Conservation (phyloP, 2,888 invertebrate genomes). For the Phaonia tiefii region DNA sequence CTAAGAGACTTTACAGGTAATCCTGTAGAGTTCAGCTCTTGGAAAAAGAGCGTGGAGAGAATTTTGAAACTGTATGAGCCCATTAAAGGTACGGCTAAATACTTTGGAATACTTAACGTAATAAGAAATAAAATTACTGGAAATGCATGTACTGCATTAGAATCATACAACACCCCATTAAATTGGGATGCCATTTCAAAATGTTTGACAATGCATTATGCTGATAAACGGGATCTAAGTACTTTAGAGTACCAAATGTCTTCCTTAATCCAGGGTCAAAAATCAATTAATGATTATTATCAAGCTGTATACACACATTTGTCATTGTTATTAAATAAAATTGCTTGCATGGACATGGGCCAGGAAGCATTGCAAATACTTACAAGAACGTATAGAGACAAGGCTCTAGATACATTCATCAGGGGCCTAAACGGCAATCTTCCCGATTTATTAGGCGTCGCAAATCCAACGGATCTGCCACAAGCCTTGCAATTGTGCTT, state of each 20-base stretch:
- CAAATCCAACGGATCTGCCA: slow-evolving; percentile 33
- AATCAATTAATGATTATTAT: slow-evolving; percentile 3
- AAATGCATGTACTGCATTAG: slow-evolving; percentile 5
- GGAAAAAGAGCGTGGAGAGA: slow-evolving; percentile 37
- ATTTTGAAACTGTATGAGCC: slow-evolving; percentile 17
- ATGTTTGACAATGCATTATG: slow-evolving; percentile 1
- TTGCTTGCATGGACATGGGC: slow-evolving; percentile 9
- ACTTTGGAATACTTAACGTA: slow-evolving; percentile 22
- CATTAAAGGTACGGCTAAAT: slow-evolving; percentile 8
- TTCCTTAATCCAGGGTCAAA: slow-evolving; percentile 13
- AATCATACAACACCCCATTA: slow-evolving; percentile 5
- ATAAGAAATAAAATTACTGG: slow-evolving; percentile 33
- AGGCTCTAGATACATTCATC: slow-evolving; percentile 53
- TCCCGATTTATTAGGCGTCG: slow-evolving; percentile 35
- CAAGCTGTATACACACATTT: slow-evolving; percentile 9
- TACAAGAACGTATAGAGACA: slow-evolving; percentile 45
- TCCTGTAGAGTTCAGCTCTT: slow-evolving; percentile 35
- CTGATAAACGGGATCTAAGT: slow-evolving; percentile 16
- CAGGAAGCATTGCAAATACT: not conserved
- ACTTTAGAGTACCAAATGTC: slow-evolving; percentile 35
- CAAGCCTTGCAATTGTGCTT: slow-evolving; percentile 60
- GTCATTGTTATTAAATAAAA: slow-evolving; percentile 6
- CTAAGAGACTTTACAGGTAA: slow-evolving; percentile 39
- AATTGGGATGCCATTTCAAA: slow-evolving; percentile 11
- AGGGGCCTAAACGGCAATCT: slow-evolving; percentile 35